Percentiles rank a stretch among this genome's conserved stretches.
Evolutionary conservation across 2,797 vertebrate genomes (phyloP).

Genomic region (Sandelia bainsii): DNA sequence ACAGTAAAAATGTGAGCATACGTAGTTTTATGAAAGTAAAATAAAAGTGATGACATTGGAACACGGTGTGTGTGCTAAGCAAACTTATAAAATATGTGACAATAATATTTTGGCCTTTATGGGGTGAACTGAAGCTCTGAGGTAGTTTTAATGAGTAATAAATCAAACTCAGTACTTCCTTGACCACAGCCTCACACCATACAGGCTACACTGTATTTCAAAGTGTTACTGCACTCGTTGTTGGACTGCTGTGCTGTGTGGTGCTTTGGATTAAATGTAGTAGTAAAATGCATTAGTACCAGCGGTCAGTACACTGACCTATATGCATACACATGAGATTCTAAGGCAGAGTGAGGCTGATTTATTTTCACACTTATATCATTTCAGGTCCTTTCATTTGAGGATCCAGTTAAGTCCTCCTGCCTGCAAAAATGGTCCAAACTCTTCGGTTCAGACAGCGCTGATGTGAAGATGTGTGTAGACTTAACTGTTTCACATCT

Average conservation of each 20-base stretch:
- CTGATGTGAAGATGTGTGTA: too few species aligned
- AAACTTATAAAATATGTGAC: slow-evolving; percentile 26
- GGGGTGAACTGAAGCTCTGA: background rate
- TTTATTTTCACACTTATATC: too few species aligned
- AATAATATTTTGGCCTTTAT: slow-evolving; percentile 5
- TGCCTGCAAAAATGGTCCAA: too few species aligned
- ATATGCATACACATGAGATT: slow-evolving; percentile 28
- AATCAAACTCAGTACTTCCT: slow-evolving; percentile 6
- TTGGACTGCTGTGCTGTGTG: background rate
- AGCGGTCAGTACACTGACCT: background rate
- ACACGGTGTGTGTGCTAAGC: background rate
- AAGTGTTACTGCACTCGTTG: background rate
- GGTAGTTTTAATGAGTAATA: background rate
- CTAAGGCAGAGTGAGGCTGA: slow-evolving; percentile 1
- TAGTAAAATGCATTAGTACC: slow-evolving; percentile 9
- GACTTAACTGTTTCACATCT: too few species aligned
- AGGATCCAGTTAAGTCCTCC: too few species aligned
- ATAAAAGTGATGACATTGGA: background rate
- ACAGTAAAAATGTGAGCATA: background rate
- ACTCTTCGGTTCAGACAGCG: too few species aligned
- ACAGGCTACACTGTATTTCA: background rate
- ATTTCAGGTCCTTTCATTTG: too few species aligned
- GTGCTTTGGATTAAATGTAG: background rate
- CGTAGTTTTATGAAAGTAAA: slow-evolving; percentile 21
- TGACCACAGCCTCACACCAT: background rate